Evolutionary conservation across 37 sponge, comb jelly and placozoan species (phyloP).

Genomic region (Bolinopsis microptera): DNA sequence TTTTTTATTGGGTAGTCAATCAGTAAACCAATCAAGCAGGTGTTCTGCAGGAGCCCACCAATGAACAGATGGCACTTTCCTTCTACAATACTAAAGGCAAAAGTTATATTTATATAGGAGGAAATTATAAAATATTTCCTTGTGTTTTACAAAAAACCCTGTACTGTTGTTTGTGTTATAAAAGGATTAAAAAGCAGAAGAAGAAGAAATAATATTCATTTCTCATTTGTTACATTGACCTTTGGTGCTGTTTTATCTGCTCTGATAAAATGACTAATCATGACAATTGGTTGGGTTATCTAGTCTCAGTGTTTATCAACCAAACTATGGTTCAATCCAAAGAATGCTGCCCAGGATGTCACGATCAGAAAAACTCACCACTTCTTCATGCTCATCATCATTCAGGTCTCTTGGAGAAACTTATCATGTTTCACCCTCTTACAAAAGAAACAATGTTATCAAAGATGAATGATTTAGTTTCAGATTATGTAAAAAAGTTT

Average conservation of each 20-base stretch:
- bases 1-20: too few species aligned
- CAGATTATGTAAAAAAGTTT: not conserved
- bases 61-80: too few species aligned
- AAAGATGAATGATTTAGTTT: constrained; percentile 5
- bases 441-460: not conserved
- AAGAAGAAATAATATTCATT: too few species aligned
- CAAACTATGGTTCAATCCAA: not conserved
- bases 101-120: too few species aligned
- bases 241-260: not conserved
- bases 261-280: not conserved
- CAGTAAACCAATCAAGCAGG: too few species aligned
- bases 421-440: not conserved
- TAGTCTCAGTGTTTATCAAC: constrained; percentile 23
- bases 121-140: too few species aligned
- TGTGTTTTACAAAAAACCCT: too few species aligned
- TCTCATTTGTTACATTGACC: not conserved
- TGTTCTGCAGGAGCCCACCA: too few species aligned
- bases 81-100: too few species aligned
- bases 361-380: not conserved
- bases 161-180: too few species aligned
- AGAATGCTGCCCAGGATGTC: constrained; percentile 53
- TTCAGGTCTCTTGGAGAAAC: constrained; percentile 32
- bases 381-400: constrained; percentile 37
- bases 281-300: constrained; percentile 48
- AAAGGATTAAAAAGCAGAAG: too few species aligned